Conservation (phyloP, 2,888 invertebrate genomes). For the Drosophila kambysellisi region DNA sequence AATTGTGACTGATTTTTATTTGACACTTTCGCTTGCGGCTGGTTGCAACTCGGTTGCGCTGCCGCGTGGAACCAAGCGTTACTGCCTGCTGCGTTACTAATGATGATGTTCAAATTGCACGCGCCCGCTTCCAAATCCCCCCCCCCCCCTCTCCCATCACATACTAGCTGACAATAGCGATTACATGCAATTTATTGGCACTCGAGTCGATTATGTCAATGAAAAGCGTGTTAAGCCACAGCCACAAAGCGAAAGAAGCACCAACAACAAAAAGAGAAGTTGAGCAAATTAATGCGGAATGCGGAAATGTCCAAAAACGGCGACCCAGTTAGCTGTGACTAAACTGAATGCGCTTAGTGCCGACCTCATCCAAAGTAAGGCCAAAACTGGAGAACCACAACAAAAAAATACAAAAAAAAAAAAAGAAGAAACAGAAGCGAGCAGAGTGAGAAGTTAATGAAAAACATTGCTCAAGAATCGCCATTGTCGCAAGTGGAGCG, state of each 20-base stretch:
- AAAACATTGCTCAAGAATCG: conserved; percentile 23
- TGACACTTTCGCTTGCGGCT: conserved; percentile 63
- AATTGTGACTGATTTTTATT: conserved; percentile 20
- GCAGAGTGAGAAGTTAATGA: not conserved
- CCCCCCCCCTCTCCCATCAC: not conserved
- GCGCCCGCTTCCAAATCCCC: not conserved
- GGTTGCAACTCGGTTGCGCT: conserved; percentile 50
- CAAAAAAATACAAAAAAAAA: not conserved
- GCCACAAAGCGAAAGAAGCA: not conserved
- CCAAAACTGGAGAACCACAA: not conserved
- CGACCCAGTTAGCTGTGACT: not conserved
- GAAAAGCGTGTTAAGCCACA: conserved; percentile 41
- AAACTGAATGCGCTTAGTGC: not conserved
- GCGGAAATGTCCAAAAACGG: not conserved
- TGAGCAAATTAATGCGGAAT: conserved; percentile 2
- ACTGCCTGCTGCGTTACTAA: conserved; percentile 65
- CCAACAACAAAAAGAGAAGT: not conserved
- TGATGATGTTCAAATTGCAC: conserved; percentile 35
- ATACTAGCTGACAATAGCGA: conserved; percentile 16
- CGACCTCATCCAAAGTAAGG: not conserved
- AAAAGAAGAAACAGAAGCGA: not conserved
- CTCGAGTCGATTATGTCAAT: conserved; percentile 68
- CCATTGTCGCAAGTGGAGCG: conserved; percentile 33
- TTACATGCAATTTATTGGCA: conserved; percentile 73
- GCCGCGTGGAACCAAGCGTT: conserved; percentile 72